Percentiles rank a stretch among this genome's conserved stretches.
phyloP scores from a whole-genome alignment of 2,797 vertebrate species.

The Eleutherodactylus coqui region DNA sequence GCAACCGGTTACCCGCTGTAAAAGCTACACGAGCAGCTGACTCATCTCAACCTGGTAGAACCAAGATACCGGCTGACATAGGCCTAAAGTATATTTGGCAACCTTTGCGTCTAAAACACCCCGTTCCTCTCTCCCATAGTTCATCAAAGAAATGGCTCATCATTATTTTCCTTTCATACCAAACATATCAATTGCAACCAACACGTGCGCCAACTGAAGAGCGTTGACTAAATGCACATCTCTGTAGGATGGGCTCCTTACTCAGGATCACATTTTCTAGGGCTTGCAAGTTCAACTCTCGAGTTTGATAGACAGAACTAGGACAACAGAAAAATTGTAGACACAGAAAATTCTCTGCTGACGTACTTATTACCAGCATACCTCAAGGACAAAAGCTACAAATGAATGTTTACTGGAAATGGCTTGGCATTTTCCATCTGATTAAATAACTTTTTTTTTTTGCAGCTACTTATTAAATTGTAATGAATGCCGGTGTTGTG shows the following conservation, averaged over 20 bases:
- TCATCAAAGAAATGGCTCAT: background rate
- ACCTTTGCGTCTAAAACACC: background rate
- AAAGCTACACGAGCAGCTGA: background rate
- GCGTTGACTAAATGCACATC: background rate
- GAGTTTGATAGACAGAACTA: constrained; percentile 26
- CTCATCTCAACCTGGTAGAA: background rate
- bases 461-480: constrained; percentile 15
- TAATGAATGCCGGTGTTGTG: background rate
- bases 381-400: background rate
- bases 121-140: background rate
- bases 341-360: constrained; percentile 14
- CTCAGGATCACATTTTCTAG: background rate
- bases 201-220: background rate
- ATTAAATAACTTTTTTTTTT: background rate
- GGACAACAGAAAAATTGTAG: constrained; percentile 1
- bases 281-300: background rate
- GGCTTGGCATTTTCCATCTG: constrained; percentile 17
- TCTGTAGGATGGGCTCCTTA: background rate
- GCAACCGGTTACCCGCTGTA: too few species aligned
- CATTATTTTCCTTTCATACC: background rate
- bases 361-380: background rate
- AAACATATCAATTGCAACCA: background rate
- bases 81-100: background rate
- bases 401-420: constrained; percentile 19
- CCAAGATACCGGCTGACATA: background rate